Evolutionary conservation across 2,797 vertebrate genomes (phyloP).

Genomic region (Gymnoscopelus microlampas): DNA sequence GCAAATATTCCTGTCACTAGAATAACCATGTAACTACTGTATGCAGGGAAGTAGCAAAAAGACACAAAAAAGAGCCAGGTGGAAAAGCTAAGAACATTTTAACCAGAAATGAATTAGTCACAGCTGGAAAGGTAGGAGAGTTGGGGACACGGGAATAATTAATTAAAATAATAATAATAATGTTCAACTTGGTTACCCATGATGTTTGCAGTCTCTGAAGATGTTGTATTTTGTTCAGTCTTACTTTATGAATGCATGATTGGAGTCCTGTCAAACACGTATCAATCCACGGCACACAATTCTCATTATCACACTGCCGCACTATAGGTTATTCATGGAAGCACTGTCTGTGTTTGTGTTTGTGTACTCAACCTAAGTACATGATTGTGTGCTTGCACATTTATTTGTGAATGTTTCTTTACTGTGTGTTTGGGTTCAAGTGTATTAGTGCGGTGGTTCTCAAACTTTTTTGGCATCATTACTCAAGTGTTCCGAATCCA

Average conservation of each 20-base stretch:
- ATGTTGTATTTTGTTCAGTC: not conserved
- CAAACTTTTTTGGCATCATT: too few species aligned
- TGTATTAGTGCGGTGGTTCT: too few species aligned
- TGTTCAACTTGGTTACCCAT: not conserved
- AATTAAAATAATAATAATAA: too few species aligned
- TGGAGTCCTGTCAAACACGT: not conserved
- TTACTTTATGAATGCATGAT: constrained; percentile 4
- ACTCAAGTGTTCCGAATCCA: too few species aligned
- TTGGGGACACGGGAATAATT: too few species aligned
- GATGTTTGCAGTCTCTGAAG: constrained; percentile 7
- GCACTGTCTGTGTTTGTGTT: not conserved
- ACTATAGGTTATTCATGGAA: constrained; percentile 15
- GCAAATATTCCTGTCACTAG: too few species aligned
- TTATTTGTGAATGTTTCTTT: not conserved
- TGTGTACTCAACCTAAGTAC: not conserved
- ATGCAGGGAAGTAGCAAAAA: too few species aligned
- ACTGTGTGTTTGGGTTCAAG: not conserved
- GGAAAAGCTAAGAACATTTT: too few species aligned
- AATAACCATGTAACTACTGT: too few species aligned
- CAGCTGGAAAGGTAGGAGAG: too few species aligned
- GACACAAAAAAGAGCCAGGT: too few species aligned
- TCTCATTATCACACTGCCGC: not conserved
- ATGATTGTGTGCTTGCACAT: not conserved
- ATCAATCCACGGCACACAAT: constrained; percentile 5
- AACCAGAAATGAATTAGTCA: too few species aligned